A percentile compares a stretch with the other conserved stretches of the same genome.
phyloP scores from a whole-genome alignment of 2,113 vertebrate genomes.

The Ciconia maguari region DNA sequence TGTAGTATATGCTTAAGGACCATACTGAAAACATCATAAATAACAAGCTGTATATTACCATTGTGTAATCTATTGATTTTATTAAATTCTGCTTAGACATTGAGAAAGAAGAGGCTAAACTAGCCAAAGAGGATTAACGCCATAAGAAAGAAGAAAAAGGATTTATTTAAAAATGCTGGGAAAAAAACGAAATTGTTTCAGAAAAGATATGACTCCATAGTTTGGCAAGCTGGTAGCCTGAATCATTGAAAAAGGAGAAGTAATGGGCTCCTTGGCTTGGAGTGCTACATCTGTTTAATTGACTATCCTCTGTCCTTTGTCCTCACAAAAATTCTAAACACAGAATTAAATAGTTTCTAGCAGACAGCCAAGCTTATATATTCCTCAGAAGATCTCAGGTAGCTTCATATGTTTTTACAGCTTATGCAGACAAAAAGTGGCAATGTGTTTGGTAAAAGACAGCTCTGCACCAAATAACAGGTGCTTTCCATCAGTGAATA shows the following conservation, averaged over 20 bases:
- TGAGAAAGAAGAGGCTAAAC: not conserved
- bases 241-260: not conserved
- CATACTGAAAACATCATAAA: not conserved
- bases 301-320: not conserved
- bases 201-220: not conserved
- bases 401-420: not conserved
- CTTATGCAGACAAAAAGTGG: not conserved
- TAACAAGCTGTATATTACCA: not conserved
- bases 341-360: not conserved
- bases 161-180: not conserved
- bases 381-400: not conserved
- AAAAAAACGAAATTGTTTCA: not conserved
- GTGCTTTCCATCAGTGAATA: not conserved
- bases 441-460: not conserved
- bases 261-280: not conserved
- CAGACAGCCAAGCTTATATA: not conserved
- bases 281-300: not conserved
- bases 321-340: slow-evolving; percentile 15
- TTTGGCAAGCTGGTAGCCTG: not conserved
- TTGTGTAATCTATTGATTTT: not conserved
- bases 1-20: not conserved
- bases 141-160: not conserved
- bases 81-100: not conserved
- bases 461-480: not conserved
- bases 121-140: not conserved